Percentiles rank a stretch among this genome's conserved stretches.
Evolutionary conservation across 2,113 vertebrate genomes (phyloP).

Genomic region (Ariopsis seemanni): DNA sequence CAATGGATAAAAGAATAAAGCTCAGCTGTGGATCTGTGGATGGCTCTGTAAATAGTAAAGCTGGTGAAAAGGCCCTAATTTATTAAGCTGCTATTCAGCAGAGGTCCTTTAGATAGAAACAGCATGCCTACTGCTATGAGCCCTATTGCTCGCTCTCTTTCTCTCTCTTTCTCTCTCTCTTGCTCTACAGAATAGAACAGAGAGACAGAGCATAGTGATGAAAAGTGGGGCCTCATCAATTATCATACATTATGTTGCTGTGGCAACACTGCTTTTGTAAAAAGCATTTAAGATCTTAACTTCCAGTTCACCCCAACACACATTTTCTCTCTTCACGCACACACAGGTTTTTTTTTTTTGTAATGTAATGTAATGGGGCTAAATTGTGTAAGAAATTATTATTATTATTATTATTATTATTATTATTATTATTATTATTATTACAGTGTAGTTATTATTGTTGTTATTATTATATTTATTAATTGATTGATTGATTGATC

Average conservation of each 20-base stretch:
- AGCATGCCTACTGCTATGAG: conserved; percentile 24
- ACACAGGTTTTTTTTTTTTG: not conserved
- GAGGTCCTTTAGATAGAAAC: conserved; percentile 29
- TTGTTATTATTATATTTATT: too few relatives aligned
- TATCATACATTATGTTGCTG: conserved; percentile 85
- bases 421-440: too few relatives aligned
- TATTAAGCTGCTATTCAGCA: conserved; percentile 32
- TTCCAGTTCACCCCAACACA: not conserved
- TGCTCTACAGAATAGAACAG: not conserved
- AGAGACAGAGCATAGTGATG: not conserved
- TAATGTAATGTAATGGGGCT: not conserved
- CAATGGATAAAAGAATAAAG: not conserved
- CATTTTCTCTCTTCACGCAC: too few relatives aligned
- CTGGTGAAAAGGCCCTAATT: conserved; percentile 32
- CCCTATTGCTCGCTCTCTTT: not conserved
- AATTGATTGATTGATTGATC: not conserved
- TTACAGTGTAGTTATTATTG: too few relatives aligned
- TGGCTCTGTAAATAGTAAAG: not conserved
- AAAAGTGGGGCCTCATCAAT: conserved; percentile 74
- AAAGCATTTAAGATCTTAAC: conserved; percentile 9
- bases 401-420: too few relatives aligned
- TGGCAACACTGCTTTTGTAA: conserved; percentile 73
- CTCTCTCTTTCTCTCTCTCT: not conserved
- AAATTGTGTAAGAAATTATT: not conserved
- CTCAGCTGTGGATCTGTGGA: not conserved